A percentile compares a stretch with the other conserved stretches of the same genome.
phyloP scores from a whole-genome alignment of 1,140 invertebrate genomes.

The Coboldia fuscipes region DNA sequence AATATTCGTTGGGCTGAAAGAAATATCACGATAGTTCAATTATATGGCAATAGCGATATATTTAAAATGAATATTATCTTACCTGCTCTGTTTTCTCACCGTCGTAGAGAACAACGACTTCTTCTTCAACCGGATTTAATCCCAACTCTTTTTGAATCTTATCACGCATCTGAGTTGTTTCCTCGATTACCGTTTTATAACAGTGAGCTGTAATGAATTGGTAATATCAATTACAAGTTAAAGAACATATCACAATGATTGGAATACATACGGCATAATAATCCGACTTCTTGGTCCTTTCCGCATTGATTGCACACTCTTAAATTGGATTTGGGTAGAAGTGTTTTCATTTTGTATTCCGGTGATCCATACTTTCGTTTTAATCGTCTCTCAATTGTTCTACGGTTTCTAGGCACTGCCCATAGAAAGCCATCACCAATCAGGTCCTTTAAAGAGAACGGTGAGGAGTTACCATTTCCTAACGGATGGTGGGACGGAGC shows the following conservation, averaged over 20 bases:
- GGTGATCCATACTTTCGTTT: conserved; percentile 45
- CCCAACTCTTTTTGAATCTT: conserved; percentile 46
- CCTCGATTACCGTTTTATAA: conserved; percentile 54
- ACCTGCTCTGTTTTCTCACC: conserved; percentile 41
- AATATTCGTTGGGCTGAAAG: conserved; percentile 21
- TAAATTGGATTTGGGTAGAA: conserved; percentile 49
- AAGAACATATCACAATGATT: conserved; percentile 4
- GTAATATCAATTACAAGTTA: not conserved
- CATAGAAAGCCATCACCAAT: conserved; percentile 52
- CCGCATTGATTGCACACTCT: conserved; percentile 58
- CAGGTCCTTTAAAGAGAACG: conserved; percentile 32
- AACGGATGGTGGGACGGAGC: too few species aligned
- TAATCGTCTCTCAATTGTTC: conserved; percentile 46
- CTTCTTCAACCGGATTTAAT: conserved; percentile 50
- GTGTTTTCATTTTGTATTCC: conserved; percentile 39
- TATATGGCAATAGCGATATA: not conserved
- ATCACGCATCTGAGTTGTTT: conserved; percentile 57
- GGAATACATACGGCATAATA: conserved; percentile 56
- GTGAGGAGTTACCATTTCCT: too few species aligned
- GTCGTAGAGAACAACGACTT: conserved; percentile 66
- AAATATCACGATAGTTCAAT: not conserved
- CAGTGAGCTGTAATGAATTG: conserved; percentile 37
- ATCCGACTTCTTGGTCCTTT: conserved; percentile 48
- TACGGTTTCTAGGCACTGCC: conserved; percentile 57
- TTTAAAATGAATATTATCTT: conserved; percentile 6